Conservation (phyloP, 2,797 vertebrate genomes). For the Tenualosa ilisha region DNA sequence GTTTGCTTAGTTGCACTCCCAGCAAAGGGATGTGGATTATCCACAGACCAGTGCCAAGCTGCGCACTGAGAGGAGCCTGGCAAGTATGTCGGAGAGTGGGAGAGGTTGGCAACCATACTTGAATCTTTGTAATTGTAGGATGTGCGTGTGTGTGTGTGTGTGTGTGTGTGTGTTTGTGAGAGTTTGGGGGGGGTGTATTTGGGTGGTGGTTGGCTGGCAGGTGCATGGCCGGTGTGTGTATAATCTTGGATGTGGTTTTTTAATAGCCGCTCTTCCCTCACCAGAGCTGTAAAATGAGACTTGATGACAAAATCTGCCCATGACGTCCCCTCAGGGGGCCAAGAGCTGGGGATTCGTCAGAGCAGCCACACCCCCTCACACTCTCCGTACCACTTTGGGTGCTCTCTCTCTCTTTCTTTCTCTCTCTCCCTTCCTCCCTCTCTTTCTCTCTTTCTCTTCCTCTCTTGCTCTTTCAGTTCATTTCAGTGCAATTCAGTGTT, state of each 20-base stretch:
- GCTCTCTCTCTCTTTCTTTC: neutral
- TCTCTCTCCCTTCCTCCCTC: neutral
- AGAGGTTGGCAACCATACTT: neutral
- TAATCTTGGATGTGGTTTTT: slow-evolving; percentile 15
- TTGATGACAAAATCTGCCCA: slow-evolving; percentile 26
- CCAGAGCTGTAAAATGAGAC: slow-evolving; percentile 33
- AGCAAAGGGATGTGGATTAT: neutral
- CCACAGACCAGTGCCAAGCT: neutral
- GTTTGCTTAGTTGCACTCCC: neutral
- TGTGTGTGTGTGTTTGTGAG: slow-evolving; percentile 14
- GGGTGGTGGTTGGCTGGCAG: slow-evolving; percentile 37
- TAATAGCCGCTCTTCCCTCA: slow-evolving; percentile 5
- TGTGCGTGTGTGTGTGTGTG: neutral
- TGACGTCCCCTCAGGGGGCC: slow-evolving; percentile 11
- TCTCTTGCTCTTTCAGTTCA: neutral
- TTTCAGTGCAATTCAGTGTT: neutral
- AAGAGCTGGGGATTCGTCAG: neutral
- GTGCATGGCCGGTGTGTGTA: neutral
- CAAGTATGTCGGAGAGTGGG: neutral
- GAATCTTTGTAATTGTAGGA: neutral
- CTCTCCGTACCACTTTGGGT: neutral
- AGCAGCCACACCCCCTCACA: slow-evolving; percentile 38
- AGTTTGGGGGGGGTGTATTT: neutral
- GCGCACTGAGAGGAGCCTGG: neutral
- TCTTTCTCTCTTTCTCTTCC: neutral